Evolutionary conservation across 2,888 invertebrate species (phyloP), one percentile per base, ranked within the genome.

Genomic region (Halictus ligatus): DNA sequence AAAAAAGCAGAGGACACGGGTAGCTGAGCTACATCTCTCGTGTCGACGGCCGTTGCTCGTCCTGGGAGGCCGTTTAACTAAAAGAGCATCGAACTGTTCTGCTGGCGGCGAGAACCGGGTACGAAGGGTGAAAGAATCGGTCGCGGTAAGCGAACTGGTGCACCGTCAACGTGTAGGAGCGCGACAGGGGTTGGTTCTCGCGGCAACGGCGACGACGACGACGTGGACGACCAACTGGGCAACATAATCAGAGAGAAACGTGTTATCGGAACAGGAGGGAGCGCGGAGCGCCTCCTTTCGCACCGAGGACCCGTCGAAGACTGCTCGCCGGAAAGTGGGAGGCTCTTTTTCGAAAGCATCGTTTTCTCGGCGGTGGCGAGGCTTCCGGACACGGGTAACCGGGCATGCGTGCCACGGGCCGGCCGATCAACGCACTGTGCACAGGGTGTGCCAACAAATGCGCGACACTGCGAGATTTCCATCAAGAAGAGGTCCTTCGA

Each of bases 331-430:
- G 84, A 84, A 82, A 87, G 81, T 80, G 90, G 89, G 88, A 78
- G 87, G 86, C 84, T 88, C 89, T 85, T 88, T 89, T 88, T 84
- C 87, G 88, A 91, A 88, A 89, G 85, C 87, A 84, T 89, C 89
- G 86, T 92, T 92, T 92, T 87, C 91, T 89, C 88, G 83, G 87
- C 89, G 86, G 87, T 74, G 88, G 84, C 84, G 89, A 87, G 86
- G 87, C 89, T 91, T 89, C 91, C 89, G 89, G 90, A 85, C 88
- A 81, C 83, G 87, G 89, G 88, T 85, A 89, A 89, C 88, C 79
- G 92, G 87, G 92, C 90, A 93, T 91, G 92, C 92, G 92, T 93
- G 91, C 83, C 46, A 87, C 86, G 86, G 69, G 69, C 87, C 82
- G 48, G 79, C 83, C 86, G 87, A 88, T 87, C 89, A 87, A 85